Conservation (phyloP, 2,888 invertebrate genomes). For the Acanthosoma haemorrhoidale region DNA sequence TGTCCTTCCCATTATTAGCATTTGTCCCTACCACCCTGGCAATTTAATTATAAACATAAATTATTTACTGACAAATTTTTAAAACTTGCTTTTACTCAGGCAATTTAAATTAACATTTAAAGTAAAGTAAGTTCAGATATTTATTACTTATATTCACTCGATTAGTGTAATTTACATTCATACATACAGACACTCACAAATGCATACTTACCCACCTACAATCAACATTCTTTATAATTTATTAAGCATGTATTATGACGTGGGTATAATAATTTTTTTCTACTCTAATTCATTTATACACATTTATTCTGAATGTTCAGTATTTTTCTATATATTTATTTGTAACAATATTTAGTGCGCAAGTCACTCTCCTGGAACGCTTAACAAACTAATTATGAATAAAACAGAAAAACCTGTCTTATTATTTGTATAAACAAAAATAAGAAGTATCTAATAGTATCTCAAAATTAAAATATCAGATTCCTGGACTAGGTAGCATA, state of each 20-base stretch:
- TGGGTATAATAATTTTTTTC: not conserved
- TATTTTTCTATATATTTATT: not conserved
- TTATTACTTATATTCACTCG: not conserved
- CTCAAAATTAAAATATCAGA: too few species aligned
- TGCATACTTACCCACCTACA: not conserved
- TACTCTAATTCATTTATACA: not conserved
- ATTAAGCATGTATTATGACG: not conserved
- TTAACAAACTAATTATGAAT: slow-evolving; percentile 12
- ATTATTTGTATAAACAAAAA: too few species aligned
- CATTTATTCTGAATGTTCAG: too few species aligned
- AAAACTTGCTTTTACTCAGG: not conserved
- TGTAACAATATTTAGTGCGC: not conserved
- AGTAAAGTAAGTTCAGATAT: not conserved
- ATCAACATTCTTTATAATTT: not conserved
- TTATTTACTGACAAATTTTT: not conserved
- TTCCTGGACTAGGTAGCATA: too few species aligned
- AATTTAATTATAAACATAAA: slow-evolving; percentile 7
- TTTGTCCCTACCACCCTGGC: not conserved
- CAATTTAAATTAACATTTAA: not conserved
- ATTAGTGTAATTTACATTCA: not conserved
- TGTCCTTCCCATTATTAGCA: not conserved
- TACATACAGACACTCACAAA: not conserved
- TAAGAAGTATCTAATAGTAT: too few species aligned
- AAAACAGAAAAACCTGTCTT: slow-evolving; percentile 27
- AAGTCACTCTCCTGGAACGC: not conserved